Base-by-base conservation (phyloP, 2,888 invertebrate genomes). In the Polietes domitor region DNA sequence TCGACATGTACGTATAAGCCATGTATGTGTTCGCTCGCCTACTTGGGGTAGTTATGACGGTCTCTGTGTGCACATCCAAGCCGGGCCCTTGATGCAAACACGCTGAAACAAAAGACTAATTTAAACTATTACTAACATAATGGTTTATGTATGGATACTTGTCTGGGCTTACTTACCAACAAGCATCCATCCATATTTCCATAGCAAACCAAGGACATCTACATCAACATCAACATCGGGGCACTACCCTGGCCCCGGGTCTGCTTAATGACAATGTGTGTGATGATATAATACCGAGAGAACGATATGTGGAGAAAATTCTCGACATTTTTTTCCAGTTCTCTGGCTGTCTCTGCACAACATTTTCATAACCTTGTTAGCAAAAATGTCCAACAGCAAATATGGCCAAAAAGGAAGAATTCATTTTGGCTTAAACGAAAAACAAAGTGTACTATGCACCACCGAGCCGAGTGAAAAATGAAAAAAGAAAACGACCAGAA, bases 61-160 rank as follows among this genome's bases (percentile, higher is more conserved):
- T 50, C 9, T 53, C 53, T 21, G 21, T 15, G 24, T 24, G 9
- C 24, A 58, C 9, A 12, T 3, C 10, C 47, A 58, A n/a, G n/a
- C n/a, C n/a, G n/a, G n/a, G n/a, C n/a, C n/a, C n/a, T n/a, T 58
- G 24, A 58, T 1, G 58, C 28, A 28, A 63, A 68, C 68, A 68
- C 43, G 43, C 21, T 43, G 43, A 43, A 55, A 61, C 26, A 73
- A 73, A 73, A 73, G 73, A 61, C 55, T 72, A 58, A 72, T 73
- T 73, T 73, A 73, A 47, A 61, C 58, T 61, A 73, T 73, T 73
- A 26, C 73, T 73, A 73, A 43, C 73, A 73, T 58, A 58, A 73
- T 73, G 61, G 73, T 32, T 58, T 73, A 43, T 43, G 43, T 73
- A 43, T 43, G 68, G 41, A 43, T 43, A 43, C 41, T 68, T 68